These are phyloP conservation scores for Saguinus midas DNA, from an alignment of 2,113 vertebrate genomes.

Conservation along the genomic window DNA sequence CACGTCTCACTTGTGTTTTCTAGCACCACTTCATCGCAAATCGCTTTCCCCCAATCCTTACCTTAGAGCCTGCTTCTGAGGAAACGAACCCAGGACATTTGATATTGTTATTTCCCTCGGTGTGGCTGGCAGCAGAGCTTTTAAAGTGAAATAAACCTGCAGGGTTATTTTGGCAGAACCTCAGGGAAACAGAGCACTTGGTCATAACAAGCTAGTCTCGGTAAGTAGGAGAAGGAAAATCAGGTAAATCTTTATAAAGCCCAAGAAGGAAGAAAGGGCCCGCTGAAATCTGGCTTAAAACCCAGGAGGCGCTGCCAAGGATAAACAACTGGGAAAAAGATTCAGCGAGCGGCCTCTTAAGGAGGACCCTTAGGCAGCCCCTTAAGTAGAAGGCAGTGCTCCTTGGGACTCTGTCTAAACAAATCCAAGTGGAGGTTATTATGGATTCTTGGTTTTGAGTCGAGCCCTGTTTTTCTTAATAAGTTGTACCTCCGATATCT, in stretches of 20 bases:
- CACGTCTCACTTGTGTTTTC: neutral
- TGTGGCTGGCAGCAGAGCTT: neutral
- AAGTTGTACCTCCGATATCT: neutral
- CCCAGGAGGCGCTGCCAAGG: neutral
- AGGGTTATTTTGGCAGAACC: neutral
- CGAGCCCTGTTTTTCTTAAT: neutral
- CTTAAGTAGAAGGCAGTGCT: accelerated
- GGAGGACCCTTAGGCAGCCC: too few relatives aligned
- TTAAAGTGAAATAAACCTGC: neutral
- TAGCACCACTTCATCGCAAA: neutral
- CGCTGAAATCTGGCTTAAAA: neutral
- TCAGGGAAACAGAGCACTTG: neutral
- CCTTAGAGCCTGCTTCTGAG: neutral
- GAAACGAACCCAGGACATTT: neutral
- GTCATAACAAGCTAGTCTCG: neutral
- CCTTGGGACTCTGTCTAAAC: neutral
- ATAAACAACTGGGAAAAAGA: neutral
- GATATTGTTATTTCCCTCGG: neutral
- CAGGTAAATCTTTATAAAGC: neutral
- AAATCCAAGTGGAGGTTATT: neutral
- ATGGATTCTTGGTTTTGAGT: neutral
- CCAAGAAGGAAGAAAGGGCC: neutral
- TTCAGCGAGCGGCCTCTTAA: accelerated
- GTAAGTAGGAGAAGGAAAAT: neutral
- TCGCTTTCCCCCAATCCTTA: neutral